A percentile compares a stretch with the other conserved stretches of the same genome.
These are phyloP conservation scores for Lagopus leucura DNA, from an alignment of 2,113 vertebrate species.

Conservation along the genomic window DNA sequence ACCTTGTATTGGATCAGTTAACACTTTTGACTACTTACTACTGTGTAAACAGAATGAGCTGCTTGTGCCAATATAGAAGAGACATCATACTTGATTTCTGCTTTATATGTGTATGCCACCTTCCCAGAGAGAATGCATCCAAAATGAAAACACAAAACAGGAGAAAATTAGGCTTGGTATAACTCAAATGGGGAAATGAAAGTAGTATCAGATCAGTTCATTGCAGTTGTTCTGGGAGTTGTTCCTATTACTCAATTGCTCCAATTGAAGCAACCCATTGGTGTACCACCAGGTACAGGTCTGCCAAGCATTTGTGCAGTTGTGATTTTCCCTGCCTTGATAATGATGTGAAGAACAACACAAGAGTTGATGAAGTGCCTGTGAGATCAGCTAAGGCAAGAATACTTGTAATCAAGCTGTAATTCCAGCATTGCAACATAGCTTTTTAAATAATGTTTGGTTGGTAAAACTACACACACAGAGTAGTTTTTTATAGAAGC, in stretches of 20 bases:
- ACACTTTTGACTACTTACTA: not conserved
- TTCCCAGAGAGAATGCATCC: not conserved
- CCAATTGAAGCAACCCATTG: not conserved
- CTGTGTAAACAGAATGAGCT: not conserved
- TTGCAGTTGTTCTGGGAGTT: not conserved
- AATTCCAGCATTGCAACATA: not conserved
- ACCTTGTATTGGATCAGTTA: not conserved
- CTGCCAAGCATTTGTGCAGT: not conserved
- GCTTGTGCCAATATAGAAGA: not conserved
- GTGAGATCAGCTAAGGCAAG: not conserved
- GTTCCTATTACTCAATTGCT: not conserved
- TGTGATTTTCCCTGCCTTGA: not conserved
- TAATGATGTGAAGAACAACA: not conserved
- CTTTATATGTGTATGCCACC: not conserved
- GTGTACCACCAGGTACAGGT: not conserved
- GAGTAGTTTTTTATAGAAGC: not conserved
- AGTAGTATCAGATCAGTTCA: rapidly evolving
- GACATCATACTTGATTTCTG: not conserved
- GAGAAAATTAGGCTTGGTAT: not conserved
- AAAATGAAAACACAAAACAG: not conserved
- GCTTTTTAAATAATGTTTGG: not conserved
- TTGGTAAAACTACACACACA: not conserved
- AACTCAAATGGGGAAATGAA: not conserved
- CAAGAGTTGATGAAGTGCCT: not conserved
- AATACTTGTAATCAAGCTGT: not conserved